Conservation (phyloP, 2,797 vertebrate species). For the Rhinophrynus dorsalis region DNA sequence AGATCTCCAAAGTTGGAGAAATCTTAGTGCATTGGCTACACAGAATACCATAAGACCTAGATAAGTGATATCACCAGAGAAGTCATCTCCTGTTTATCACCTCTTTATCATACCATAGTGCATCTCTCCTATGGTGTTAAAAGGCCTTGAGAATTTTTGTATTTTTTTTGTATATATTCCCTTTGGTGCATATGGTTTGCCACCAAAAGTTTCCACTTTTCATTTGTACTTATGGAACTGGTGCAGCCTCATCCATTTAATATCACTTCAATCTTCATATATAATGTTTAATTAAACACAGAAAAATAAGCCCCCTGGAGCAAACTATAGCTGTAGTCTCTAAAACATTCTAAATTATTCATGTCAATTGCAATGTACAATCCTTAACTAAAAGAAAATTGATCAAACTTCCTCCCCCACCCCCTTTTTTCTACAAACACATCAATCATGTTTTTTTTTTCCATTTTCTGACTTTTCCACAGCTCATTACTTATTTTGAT, state of each 20-base stretch:
- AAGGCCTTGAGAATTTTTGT: not conserved
- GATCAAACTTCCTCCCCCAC: constrained; percentile 25
- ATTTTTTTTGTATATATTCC: not conserved
- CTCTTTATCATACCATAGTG: too few relatives aligned
- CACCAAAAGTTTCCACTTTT: constrained; percentile 27
- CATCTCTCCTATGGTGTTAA: too few relatives aligned
- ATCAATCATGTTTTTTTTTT: constrained; percentile 35
- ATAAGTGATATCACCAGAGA: too few relatives aligned
- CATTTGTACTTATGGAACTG: too few relatives aligned
- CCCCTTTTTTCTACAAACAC: constrained; percentile 18
- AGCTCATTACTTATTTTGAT: constrained; percentile 33
- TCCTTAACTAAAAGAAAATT: constrained; percentile 16
- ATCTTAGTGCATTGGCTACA: too few relatives aligned
- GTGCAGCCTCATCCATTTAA: not conserved
- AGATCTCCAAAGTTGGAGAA: too few relatives aligned
- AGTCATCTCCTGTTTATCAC: too few relatives aligned
- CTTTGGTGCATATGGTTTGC: too few relatives aligned
- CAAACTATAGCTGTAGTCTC: constrained; percentile 4
- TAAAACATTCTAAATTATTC: constrained; percentile 38
- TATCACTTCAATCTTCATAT: constrained; percentile 2
- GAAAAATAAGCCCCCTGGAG: constrained; percentile 16
- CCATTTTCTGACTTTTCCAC: constrained; percentile 20
- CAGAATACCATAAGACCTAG: too few relatives aligned
- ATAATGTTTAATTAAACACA: constrained; percentile 31
- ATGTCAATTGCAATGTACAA: constrained; percentile 13